Evolutionary conservation across 2,113 vertebrate genomes (phyloP), one percentile per base, ranked within the genome.

Genomic region (Brachypteracias leptosomus): DNA sequence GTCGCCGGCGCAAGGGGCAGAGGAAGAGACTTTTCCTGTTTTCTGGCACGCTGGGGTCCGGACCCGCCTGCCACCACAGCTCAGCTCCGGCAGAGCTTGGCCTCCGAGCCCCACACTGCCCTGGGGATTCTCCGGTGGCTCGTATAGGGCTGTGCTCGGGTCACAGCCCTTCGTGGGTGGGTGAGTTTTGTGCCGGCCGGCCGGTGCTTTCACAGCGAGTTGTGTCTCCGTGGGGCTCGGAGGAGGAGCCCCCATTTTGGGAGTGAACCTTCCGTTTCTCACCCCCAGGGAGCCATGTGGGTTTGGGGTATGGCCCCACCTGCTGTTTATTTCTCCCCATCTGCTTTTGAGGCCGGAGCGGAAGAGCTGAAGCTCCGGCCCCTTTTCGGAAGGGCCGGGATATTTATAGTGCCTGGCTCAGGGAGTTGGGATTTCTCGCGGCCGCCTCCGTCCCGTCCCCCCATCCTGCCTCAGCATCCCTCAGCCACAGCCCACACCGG

Each of bases 341-440:
- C 33, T 42, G 49, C 75, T 35, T 68, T 79, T 42, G 0, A 7
- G 68, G 71, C 62, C 0, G 35, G n/a, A 86, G 63, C 86, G 91
- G 94, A 96, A 96, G 93, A 95, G 83, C 91, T 88, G 40, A 57
- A 7, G 67, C 93, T 93, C 86, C 89, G 63, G 86, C 95, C 83
- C 91, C 91, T 88, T 79, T 92, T 96, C 36, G 3, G 86, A 83
- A 96, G 16, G 93, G 62, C 82, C 0, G 62, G 54, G 89, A 57
- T 96, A 95, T 96, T 96, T 96, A 47, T 96, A 96, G 89, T 0
- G 36, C 85, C 81, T 51, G 70, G 70, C 88, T 90, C 82, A 74
- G 88, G 81, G 92, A 77, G 85, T 19, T 93, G 96, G 91, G 88
- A 96, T 95, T 90, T 78, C 66, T 78, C 7, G 1, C 4, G 33